Conservation (phyloP, 2,797 vertebrate genomes). For the Distichodus sexfasciatus region DNA sequence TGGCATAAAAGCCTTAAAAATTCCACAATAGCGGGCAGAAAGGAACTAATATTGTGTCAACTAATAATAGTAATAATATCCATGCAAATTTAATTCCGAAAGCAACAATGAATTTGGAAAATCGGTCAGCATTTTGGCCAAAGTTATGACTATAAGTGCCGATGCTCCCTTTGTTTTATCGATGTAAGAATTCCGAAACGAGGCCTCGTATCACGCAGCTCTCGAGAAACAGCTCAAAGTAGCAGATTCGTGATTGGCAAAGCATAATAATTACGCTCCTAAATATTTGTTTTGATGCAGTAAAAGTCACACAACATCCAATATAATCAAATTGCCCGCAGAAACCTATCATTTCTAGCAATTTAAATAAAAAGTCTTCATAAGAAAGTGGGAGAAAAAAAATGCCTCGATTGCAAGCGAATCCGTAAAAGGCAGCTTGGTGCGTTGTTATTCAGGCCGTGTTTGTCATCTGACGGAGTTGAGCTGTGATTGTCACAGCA, state of each 20-base stretch:
- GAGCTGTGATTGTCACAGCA: slow-evolving; percentile 45
- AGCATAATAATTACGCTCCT: slow-evolving; percentile 9
- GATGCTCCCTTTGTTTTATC: neutral
- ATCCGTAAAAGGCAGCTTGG: slow-evolving; percentile 11
- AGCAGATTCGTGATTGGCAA: neutral
- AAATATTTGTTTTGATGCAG: slow-evolving; percentile 33
- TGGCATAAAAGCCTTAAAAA: neutral
- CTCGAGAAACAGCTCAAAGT: neutral
- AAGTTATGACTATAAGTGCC: too few relatives aligned
- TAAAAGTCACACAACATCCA: slow-evolving; percentile 18
- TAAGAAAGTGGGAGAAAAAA: slow-evolving; percentile 19
- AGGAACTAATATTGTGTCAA: too few relatives aligned
- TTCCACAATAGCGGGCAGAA: too few relatives aligned
- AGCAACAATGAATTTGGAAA: too few relatives aligned
- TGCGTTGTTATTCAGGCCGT: slow-evolving; percentile 11
- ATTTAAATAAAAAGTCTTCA: slow-evolving; percentile 27
- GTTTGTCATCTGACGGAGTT: slow-evolving; percentile 22
- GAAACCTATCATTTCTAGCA: slow-evolving; percentile 29
- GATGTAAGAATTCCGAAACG: neutral
- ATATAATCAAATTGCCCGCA: slow-evolving; percentile 24
- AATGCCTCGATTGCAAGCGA: slow-evolving; percentile 30
- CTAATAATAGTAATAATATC: too few relatives aligned
- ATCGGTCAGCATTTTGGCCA: too few relatives aligned
- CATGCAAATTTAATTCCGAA: too few relatives aligned
- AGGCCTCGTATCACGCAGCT: neutral